Evolutionary conservation across 2,113 vertebrate species (phyloP).

Genomic region (Bostrychus sinensis): DNA sequence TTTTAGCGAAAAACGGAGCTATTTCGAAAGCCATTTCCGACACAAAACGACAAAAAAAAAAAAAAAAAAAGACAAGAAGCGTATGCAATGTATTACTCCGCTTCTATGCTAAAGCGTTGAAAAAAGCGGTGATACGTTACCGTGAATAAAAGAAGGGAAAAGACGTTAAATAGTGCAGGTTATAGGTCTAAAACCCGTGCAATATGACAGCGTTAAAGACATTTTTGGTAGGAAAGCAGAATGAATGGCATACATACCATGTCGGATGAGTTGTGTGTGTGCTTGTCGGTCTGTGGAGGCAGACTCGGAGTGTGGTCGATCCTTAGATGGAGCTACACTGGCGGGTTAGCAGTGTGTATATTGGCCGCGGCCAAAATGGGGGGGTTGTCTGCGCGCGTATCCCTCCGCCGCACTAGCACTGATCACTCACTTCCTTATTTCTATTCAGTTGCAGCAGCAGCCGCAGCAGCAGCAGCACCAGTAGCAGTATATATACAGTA

Average conservation of each 20-base stretch:
- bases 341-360: slow-evolving; percentile 68
- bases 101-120: not conserved
- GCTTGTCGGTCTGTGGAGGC: slow-evolving; percentile 69
- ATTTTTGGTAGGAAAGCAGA: not conserved
- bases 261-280: slow-evolving; percentile 64
- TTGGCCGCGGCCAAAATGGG: slow-evolving; percentile 59
- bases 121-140: slow-evolving; percentile 11
- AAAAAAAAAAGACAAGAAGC: not conserved
- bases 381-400: slow-evolving; percentile 70
- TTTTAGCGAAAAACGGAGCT: slow-evolving; percentile 39
- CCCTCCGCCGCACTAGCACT: slow-evolving; percentile 76
- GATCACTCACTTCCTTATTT: slow-evolving; percentile 74
- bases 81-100: not conserved
- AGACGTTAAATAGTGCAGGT: not conserved
- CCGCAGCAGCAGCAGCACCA: slow-evolving; percentile 10
- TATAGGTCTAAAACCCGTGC: not conserved
- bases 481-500: too few species aligned
- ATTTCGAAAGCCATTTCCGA: slow-evolving; percentile 1
- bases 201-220: not conserved
- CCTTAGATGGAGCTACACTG: slow-evolving; percentile 75
- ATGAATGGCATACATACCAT: slow-evolving; percentile 78
- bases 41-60: not conserved
- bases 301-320: slow-evolving; percentile 62
- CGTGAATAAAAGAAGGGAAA: not conserved
- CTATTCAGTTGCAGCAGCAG: slow-evolving; percentile 32